Conservation (phyloP, 1,140 invertebrate genomes). For the Vanessa tameamea region DNA sequence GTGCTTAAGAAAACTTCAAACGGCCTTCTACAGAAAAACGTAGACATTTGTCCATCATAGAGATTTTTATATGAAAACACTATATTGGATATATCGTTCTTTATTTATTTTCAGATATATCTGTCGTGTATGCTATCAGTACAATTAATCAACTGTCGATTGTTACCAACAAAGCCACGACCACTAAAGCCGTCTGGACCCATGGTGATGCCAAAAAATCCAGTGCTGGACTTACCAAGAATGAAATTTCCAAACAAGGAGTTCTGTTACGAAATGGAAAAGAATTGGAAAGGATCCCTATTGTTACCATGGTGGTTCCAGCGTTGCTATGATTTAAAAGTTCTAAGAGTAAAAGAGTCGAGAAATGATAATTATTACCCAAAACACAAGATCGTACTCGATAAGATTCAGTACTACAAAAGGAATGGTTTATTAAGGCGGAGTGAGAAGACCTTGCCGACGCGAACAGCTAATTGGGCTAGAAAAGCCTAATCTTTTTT, state of each 20-base stretch:
- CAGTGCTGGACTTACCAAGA: background rate
- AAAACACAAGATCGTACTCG: background rate
- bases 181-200: background rate
- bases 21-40: too few relatives aligned
- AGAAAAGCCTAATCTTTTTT: background rate
- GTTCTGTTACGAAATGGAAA: conserved; percentile 49
- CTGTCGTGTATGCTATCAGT: background rate
- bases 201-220: background rate
- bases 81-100: too few relatives aligned
- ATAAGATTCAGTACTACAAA: background rate
- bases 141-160: conserved; percentile 2
- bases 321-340: conserved; percentile 42
- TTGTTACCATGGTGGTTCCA: conserved; percentile 59
- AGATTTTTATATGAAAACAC: too few relatives aligned
- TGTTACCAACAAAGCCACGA: background rate
- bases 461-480: background rate
- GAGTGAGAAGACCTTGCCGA: background rate
- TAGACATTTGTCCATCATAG: too few relatives aligned
- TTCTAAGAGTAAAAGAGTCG: background rate
- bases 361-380: background rate
- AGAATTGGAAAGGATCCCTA: conserved; percentile 32
- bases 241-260: conserved; percentile 47
- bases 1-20: too few relatives aligned
- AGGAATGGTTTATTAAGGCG: background rate
- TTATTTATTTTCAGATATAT: background rate